Conservation (phyloP, 30 jellyfish, hydroid and myxozoan species). For the Hydractinia echinata region DNA sequence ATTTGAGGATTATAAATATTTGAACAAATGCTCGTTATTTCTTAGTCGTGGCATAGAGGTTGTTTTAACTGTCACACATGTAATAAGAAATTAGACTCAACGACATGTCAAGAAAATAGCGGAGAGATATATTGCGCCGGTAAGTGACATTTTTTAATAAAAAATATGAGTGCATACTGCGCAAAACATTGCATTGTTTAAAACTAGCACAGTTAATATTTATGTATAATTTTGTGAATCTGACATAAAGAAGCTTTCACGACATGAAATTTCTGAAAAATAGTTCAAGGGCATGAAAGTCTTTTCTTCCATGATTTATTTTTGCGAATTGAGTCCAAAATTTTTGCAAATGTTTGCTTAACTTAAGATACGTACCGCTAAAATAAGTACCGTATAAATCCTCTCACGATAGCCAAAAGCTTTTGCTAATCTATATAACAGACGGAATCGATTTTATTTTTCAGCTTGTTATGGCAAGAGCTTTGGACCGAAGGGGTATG, state of each 20-base stretch:
- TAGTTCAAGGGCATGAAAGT: too few species aligned
- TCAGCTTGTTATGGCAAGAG: constrained; percentile 78
- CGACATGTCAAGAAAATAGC: constrained; percentile 67
- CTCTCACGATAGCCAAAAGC: too few species aligned
- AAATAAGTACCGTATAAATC: neutral
- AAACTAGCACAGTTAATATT: too few species aligned
- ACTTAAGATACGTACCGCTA: neutral
- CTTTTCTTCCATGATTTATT: too few species aligned
- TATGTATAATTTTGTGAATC: too few species aligned
- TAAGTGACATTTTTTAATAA: neutral
- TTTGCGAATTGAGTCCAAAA: too few species aligned
- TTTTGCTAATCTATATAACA: too few species aligned
- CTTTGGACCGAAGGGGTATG: constrained; percentile 94
- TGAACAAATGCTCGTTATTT: neutral
- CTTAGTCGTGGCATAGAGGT: constrained; percentile 75
- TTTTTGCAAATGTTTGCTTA: neutral
- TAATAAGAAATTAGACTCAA: constrained; percentile 65
- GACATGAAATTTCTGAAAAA: too few species aligned
- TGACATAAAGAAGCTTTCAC: too few species aligned
- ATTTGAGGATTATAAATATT: neutral
- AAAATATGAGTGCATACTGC: too few species aligned
- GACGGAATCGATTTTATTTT: neutral
- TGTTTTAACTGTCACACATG: constrained; percentile 73
- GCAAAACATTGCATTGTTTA: too few species aligned
- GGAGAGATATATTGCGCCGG: constrained; percentile 73